Percentiles rank a stretch among this genome's conserved stretches.
Conservation (phyloP, 2,113 vertebrate species). For the Phyllostomus hastatus region DNA sequence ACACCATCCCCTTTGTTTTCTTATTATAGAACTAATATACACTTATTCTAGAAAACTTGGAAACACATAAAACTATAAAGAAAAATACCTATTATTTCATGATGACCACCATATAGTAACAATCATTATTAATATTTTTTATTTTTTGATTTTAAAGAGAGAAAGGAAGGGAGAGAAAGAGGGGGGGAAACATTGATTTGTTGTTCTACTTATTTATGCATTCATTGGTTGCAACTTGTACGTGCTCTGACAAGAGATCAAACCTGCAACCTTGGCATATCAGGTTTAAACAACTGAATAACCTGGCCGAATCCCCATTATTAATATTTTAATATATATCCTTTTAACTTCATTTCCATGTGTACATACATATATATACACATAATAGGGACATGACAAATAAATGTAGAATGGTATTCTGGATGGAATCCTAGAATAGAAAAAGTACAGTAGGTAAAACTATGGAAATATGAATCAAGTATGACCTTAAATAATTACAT, state of each 20-base stretch:
- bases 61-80: conserved; percentile 5
- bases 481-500: background rate
- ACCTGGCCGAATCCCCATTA: no score
- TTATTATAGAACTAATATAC: background rate
- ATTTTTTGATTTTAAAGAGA: no score
- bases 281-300: background rate
- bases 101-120: background rate
- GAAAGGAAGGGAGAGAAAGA: no score
- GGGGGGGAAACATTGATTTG: no score
- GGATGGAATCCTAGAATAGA: background rate
- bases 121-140: background rate
- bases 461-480: background rate
- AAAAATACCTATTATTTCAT: background rate
- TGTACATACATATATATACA: background rate
- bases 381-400: background rate
- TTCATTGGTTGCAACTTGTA: no score
- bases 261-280: background rate
- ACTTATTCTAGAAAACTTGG: background rate
- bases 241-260: background rate
- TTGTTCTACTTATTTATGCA: no score
- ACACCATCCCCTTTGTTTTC: background rate
- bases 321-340: background rate
- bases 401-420: background rate
- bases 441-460: background rate
- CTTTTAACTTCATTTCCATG: background rate